Percentiles rank a stretch among this genome's conserved stretches.
These are phyloP conservation scores for Cotesia chilonis DNA, from an alignment of 1,140 invertebrate species.

Conservation along the genomic window DNA sequence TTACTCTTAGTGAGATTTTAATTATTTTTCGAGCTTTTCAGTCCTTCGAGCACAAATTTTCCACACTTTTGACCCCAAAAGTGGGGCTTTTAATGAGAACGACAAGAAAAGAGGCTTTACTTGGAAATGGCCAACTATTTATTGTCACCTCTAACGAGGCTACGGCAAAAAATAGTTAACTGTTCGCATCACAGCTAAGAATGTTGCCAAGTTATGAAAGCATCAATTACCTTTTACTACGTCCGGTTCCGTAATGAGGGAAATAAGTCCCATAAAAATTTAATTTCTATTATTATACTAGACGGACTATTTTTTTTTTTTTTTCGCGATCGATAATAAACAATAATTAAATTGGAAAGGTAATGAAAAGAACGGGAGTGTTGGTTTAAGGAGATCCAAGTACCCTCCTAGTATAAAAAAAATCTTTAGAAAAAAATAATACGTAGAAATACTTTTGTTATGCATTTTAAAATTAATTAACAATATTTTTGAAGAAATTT, in stretches of 20 bases:
- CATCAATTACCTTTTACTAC: slow-evolving; percentile 61
- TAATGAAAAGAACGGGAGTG: no score
- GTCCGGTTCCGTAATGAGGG: slow-evolving; percentile 59
- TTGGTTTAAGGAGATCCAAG: no score
- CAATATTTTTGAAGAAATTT: no score
- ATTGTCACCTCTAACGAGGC: slow-evolving; percentile 64
- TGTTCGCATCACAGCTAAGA: slow-evolving; percentile 59
- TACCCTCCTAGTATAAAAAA: no score
- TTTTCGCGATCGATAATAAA: background rate
- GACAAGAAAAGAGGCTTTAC: slow-evolving; percentile 44
- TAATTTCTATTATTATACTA: background rate
- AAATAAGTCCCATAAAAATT: slow-evolving; percentile 40
- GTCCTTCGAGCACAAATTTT: no score
- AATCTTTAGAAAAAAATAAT: no score
- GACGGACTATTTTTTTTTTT: background rate
- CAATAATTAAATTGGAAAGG: background rate
- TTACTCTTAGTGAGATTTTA: no score
- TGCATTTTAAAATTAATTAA: no score
- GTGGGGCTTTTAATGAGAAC: background rate
- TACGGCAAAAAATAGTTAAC: slow-evolving; percentile 48
- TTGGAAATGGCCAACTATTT: slow-evolving; percentile 61
- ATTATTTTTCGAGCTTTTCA: no score
- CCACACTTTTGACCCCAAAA: no score
- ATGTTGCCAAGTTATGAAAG: slow-evolving; percentile 62
- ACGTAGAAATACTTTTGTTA: no score